These are phyloP conservation scores for Autographa pulchrina DNA, from an alignment of 2,888 invertebrate species.

Conservation along the genomic window DNA sequence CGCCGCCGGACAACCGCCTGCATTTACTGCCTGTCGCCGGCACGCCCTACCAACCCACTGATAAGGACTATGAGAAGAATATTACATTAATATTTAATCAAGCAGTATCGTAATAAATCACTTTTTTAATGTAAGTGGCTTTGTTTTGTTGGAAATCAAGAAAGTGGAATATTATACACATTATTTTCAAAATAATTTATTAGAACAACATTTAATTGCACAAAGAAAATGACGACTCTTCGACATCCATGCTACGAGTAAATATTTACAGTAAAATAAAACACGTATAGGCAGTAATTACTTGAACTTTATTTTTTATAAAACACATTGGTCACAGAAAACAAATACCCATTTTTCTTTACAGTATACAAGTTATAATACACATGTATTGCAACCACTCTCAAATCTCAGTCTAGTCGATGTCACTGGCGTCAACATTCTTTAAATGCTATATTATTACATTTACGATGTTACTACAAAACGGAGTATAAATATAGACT, in stretches of 20 bases:
- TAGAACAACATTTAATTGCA: too few relatives aligned
- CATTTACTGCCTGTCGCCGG: constrained; percentile 68
- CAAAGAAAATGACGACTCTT: too few relatives aligned
- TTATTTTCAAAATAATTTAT: too few relatives aligned
- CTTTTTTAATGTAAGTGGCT: constrained; percentile 20
- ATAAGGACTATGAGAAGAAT: constrained; percentile 71
- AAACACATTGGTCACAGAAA: constrained; percentile 78
- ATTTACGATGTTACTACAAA: neutral
- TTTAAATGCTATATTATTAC: neutral
- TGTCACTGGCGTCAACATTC: constrained; percentile 21
- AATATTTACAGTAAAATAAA: constrained; percentile 58
- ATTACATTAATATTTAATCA: constrained; percentile 74
- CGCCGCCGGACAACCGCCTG: constrained; percentile 62
- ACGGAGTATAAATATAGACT: neutral
- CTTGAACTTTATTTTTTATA: constrained; percentile 76
- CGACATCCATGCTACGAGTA: too few relatives aligned
- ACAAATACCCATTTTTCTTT: constrained; percentile 70
- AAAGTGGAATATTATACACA: too few relatives aligned
- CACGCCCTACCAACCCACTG: constrained; percentile 70
- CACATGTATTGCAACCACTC: constrained; percentile 64
- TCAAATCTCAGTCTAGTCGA: constrained; percentile 58
- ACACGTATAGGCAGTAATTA: constrained; percentile 72
- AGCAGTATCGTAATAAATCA: constrained; percentile 57
- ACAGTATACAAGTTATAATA: constrained; percentile 59
- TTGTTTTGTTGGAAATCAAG: constrained; percentile 11